phyloP scores from a whole-genome alignment of 2,797 vertebrate genomes.

The Anguilla marmorata region DNA sequence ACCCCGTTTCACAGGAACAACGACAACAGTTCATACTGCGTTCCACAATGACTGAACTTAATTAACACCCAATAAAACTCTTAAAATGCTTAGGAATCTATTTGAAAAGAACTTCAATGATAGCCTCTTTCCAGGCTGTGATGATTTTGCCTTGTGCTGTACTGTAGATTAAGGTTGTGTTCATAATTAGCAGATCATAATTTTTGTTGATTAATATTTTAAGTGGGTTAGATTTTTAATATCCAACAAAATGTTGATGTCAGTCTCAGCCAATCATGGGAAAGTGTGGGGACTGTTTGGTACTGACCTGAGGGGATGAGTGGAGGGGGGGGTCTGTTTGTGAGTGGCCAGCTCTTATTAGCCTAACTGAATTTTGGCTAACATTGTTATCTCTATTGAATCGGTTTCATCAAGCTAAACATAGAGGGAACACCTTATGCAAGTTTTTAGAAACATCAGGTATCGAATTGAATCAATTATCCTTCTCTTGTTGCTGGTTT shows the following conservation, averaged over 20 bases:
- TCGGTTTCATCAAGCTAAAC: not conserved
- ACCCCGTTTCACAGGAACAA: not conserved
- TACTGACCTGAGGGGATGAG: not conserved
- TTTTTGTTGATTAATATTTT: not conserved
- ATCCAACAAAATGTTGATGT: not conserved
- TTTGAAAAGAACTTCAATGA: not conserved
- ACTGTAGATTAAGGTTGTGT: not conserved
- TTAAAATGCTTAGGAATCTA: not conserved
- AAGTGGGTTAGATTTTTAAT: not conserved
- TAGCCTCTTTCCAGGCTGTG: not conserved
- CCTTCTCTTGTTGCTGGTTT: not conserved
- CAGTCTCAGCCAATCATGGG: not conserved
- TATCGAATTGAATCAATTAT: not conserved
- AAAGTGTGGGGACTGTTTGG: not conserved
- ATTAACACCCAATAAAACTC: not conserved
- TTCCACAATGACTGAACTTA: not conserved
- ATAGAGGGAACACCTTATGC: not conserved
- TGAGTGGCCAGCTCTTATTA: not conserved
- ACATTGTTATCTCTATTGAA: not conserved
- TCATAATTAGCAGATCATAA: not conserved
- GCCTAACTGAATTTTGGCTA: not conserved
- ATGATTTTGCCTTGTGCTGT: not conserved
- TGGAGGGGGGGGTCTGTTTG: not conserved
- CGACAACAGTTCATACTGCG: not conserved
- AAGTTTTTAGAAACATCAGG: not conserved